Conservation (phyloP, 2,888 invertebrate genomes). For the Phytoseiulus persimilis region DNA sequence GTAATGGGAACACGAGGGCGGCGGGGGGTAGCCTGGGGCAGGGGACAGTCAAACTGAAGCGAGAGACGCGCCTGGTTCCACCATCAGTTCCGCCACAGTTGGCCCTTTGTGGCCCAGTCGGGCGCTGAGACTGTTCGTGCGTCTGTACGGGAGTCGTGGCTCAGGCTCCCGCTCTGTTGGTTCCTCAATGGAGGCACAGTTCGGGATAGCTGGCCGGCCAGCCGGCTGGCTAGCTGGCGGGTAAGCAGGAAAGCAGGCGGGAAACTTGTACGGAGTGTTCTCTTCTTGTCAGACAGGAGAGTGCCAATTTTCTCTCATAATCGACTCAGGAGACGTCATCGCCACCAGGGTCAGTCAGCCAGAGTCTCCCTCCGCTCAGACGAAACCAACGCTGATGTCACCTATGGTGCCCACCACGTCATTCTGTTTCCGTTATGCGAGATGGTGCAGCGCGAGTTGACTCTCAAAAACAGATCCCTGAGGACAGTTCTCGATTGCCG, state of each 20-base stretch:
- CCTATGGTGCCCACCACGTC: too few species aligned
- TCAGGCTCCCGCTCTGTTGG: background rate
- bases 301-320: background rate
- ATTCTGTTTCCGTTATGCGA: too few species aligned
- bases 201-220: background rate
- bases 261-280: too few species aligned
- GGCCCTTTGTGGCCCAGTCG: background rate
- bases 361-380: too few species aligned
- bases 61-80: background rate
- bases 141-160: background rate
- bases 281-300: background rate
- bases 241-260: too few species aligned
- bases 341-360: background rate
- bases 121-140: background rate
- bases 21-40: background rate
- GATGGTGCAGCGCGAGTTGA: too few species aligned
- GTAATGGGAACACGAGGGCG: background rate
- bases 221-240: background rate
- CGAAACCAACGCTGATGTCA: too few species aligned
- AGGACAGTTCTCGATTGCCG: background rate
- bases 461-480: background rate
- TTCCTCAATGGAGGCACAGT: background rate
- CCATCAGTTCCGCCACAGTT: conserved; percentile 5
- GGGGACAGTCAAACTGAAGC: background rate
- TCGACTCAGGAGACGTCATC: background rate